A percentile compares a stretch with the other conserved stretches of the same genome.
These are phyloP conservation scores for Drosophila robusta DNA, from an alignment of 2,888 invertebrate species.

Conservation along the genomic window DNA sequence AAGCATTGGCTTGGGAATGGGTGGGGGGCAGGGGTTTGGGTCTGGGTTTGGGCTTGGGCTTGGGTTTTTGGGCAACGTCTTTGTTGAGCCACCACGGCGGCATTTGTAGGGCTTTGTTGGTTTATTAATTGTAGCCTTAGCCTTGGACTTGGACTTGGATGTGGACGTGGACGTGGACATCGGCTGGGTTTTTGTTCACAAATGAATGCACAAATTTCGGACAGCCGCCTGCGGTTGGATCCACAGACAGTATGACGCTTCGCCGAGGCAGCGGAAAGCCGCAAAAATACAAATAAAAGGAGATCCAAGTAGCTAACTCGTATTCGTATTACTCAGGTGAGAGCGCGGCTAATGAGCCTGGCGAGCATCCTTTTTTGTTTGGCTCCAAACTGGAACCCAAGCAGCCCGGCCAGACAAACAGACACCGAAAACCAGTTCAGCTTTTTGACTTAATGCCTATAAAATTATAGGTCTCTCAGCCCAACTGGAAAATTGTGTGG, in stretches of 20 bases:
- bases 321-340: constrained; percentile 60
- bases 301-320: constrained; percentile 51
- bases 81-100: constrained; percentile 46
- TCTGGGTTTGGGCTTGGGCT: constrained; percentile 14
- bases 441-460: constrained; percentile 72
- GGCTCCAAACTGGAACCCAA: constrained; percentile 13
- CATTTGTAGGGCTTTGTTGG: constrained; percentile 75
- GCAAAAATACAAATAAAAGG: constrained; percentile 37
- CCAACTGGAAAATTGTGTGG: constrained; percentile 72
- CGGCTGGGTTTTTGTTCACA: constrained; percentile 64
- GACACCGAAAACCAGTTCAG: constrained; percentile 69
- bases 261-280: constrained; percentile 46
- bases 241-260: constrained; percentile 80
- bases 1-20: constrained; percentile 19
- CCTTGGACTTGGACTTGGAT: constrained; percentile 49
- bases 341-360: constrained; percentile 67
- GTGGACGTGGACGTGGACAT: constrained; percentile 9
- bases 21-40: constrained; percentile 1
- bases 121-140: constrained; percentile 78
- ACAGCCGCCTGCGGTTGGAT: constrained; percentile 65
- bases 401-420: constrained; percentile 41
- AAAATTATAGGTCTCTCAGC: constrained; percentile 70
- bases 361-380: constrained; percentile 57
- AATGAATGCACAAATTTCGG: constrained; percentile 79
- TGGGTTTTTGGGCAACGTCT: constrained; percentile 26